Conservation (phyloP, 2,797 vertebrate genomes). For the Sebastes flavidus region DNA sequence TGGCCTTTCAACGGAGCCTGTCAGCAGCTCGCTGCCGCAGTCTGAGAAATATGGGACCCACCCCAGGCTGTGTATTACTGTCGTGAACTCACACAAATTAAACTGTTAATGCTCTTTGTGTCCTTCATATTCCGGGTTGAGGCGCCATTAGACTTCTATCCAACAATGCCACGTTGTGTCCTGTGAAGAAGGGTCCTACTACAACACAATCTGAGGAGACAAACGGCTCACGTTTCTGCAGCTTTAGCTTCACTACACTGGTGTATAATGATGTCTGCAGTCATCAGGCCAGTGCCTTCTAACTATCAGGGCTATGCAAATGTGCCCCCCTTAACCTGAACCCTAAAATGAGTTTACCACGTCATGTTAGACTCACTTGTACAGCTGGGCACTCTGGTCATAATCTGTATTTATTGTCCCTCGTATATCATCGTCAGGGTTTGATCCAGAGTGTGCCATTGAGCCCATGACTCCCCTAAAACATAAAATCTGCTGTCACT, state of each 20-base stretch:
- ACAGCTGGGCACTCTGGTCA: not conserved
- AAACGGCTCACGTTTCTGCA: no score
- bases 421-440: not conserved
- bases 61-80: slow-evolving; percentile 41
- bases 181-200: no score
- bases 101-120: slow-evolving; percentile 35
- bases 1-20: slow-evolving; percentile 31
- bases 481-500: not conserved
- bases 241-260: not conserved
- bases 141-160: not conserved
- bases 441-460: not conserved
- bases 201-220: no score
- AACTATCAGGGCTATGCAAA: not conserved
- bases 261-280: not conserved
- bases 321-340: not conserved
- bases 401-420: not conserved
- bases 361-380: not conserved
- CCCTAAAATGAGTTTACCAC: not conserved
- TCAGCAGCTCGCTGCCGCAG: slow-evolving; percentile 41
- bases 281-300: not conserved
- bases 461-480: not conserved
- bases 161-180: no score
- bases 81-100: slow-evolving; percentile 51
- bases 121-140: not conserved
- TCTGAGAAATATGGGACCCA: slow-evolving; percentile 39